Conservation (phyloP, 1,140 invertebrate genomes). For the Archivesica marissinica region DNA sequence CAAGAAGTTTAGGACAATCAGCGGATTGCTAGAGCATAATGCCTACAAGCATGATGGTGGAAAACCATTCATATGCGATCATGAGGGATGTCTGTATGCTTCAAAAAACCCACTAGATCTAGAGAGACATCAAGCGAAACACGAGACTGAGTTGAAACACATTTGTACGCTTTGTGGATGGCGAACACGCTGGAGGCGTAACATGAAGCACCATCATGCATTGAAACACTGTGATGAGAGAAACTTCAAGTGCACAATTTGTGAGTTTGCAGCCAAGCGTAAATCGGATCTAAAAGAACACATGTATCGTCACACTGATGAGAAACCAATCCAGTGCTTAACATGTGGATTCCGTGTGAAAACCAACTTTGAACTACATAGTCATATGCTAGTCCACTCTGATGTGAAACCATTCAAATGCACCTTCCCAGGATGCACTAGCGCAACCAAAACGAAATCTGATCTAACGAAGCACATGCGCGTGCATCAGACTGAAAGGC, state of each 20-base stretch:
- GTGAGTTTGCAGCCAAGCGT: conserved; percentile 68
- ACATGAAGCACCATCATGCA: conserved; percentile 68
- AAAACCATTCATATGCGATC: conserved; percentile 70
- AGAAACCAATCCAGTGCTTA: conserved; percentile 70
- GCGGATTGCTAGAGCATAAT: conserved; percentile 64
- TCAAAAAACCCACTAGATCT: conserved; percentile 63
- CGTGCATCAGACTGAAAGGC: conserved; percentile 57
- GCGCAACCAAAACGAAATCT: conserved; percentile 70
- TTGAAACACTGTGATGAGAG: conserved; percentile 65
- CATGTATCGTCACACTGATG: conserved; percentile 69
- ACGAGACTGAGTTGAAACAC: conserved; percentile 67
- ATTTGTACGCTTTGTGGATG: conserved; percentile 70
- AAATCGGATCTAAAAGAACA: conserved; percentile 68
- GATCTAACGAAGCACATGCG: conserved; percentile 72
- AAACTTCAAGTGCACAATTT: conserved; percentile 67
- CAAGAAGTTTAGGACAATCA: conserved; percentile 43
- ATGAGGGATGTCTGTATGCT: conserved; percentile 64
- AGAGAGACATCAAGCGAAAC: conserved; percentile 66
- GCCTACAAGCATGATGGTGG: conserved; percentile 65
- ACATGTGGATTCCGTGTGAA: conserved; percentile 74
- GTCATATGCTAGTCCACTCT: conserved; percentile 71
- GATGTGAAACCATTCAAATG: conserved; percentile 69
- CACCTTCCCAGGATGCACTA: conserved; percentile 69
- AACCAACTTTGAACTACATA: conserved; percentile 72
- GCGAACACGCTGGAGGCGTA: conserved; percentile 68